Evolutionary conservation across 1,140 invertebrate species (phyloP).

Genomic region (Drosophila tani): DNA sequence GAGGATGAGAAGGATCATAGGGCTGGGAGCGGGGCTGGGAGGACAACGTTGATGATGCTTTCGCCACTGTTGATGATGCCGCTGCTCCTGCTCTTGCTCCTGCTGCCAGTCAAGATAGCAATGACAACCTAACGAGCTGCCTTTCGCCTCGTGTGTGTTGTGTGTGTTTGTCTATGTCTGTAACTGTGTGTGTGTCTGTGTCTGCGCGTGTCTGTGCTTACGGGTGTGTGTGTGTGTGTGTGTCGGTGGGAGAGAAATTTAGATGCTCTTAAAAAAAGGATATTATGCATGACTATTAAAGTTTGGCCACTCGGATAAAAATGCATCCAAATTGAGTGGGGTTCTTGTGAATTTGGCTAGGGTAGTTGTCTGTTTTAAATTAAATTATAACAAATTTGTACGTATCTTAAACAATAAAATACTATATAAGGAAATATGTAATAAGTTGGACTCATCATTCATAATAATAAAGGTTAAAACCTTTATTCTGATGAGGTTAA

Average conservation of each 20-base stretch:
- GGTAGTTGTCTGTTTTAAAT: accelerated
- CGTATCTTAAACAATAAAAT: background rate
- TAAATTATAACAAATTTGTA: too few relatives aligned
- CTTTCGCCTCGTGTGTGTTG: constrained; percentile 33
- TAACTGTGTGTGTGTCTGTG: constrained; percentile 38
- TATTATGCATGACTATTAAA: constrained; percentile 7
- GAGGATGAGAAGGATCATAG: constrained; percentile 21
- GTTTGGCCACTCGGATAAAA: background rate
- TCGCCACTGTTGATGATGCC: constrained; percentile 49
- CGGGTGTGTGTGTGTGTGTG: constrained; percentile 30
- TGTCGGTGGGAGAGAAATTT: constrained; percentile 50
- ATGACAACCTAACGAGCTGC: constrained; percentile 78
- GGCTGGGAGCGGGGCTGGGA: background rate
- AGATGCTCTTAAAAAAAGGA: constrained; percentile 37
- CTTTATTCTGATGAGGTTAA: too few relatives aligned
- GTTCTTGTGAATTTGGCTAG: too few relatives aligned
- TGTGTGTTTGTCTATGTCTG: constrained; percentile 29
- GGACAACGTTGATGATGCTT: constrained; percentile 39
- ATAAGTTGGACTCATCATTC: too few relatives aligned
- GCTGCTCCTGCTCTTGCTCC: constrained; percentile 39
- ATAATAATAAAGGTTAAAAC: too few relatives aligned
- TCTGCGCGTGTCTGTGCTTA: constrained; percentile 35
- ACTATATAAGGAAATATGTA: background rate
- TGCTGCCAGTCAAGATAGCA: constrained; percentile 78
- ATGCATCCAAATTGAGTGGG: too few relatives aligned